phyloP scores from a whole-genome alignment of 1,140 invertebrate genomes.

The Bombus confusus region DNA sequence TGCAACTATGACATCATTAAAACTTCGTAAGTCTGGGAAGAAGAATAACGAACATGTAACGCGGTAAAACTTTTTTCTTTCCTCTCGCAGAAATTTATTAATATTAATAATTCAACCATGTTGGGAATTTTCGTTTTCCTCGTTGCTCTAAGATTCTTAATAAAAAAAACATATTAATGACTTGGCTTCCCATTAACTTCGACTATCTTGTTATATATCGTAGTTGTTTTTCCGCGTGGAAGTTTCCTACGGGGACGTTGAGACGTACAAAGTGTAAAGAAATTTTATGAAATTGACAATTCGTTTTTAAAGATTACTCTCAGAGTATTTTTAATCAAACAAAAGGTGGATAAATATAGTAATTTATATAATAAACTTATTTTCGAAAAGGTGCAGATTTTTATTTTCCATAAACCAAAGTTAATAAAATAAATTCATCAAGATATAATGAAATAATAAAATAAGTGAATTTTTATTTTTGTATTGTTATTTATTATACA shows the following conservation, averaged over 20 bases:
- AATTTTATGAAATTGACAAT: not conserved
- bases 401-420: no score
- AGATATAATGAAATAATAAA: no score
- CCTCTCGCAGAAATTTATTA: not conserved
- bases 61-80: constrained; percentile 14
- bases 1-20: constrained; percentile 31
- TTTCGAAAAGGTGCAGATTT: no score
- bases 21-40: constrained; percentile 22
- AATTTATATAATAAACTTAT: no score
- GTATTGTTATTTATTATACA: no score
- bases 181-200: not conserved
- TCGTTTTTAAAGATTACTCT: no score
- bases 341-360: no score
- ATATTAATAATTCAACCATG: constrained; percentile 23
- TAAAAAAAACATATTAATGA: not conserved
- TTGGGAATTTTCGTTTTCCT: not conserved
- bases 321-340: no score
- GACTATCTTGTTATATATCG: not conserved
- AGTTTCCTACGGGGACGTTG: not conserved
- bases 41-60: constrained; percentile 31
- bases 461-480: no score
- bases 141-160: not conserved
- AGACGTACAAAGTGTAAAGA: no score
- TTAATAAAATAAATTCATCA: no score
- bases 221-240: not conserved